These are phyloP conservation scores for Apamea sordens DNA, from an alignment of 2,888 invertebrate genomes.

Conservation along the genomic window DNA sequence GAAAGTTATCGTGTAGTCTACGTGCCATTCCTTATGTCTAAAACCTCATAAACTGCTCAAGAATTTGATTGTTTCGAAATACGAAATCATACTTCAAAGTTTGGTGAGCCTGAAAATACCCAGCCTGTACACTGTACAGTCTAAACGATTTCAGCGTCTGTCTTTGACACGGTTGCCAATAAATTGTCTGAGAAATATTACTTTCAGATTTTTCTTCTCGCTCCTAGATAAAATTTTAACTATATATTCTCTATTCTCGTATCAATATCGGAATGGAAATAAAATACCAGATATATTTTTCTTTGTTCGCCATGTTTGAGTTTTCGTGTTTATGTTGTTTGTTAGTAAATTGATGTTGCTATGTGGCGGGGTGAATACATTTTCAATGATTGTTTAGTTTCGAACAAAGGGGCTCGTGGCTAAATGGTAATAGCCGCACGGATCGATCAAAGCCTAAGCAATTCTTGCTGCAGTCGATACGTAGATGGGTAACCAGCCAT, in stretches of 20 bases:
- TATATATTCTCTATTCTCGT: constrained; percentile 29
- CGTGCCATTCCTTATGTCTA: neutral
- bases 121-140: constrained; percentile 44
- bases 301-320: constrained; percentile 8
- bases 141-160: constrained; percentile 55
- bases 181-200: constrained; percentile 61
- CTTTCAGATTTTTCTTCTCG: constrained; percentile 47
- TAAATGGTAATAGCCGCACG: neutral
- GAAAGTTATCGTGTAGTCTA: neutral
- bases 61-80: neutral
- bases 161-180: constrained; percentile 55
- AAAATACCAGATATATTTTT: constrained; percentile 11
- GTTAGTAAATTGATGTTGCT: neutral
- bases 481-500: neutral
- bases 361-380: neutral
- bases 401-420: neutral
- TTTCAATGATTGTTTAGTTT: neutral
- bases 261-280: constrained; percentile 35
- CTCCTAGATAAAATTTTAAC: constrained; percentile 43
- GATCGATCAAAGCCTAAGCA: neutral
- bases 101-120: constrained; percentile 1
- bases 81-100: neutral
- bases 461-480: neutral
- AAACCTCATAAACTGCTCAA: neutral
- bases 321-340: constrained; percentile 13